Evolutionary conservation across 1,140 invertebrate species (phyloP), one percentile per base, ranked within the genome.

Genomic region (Mya arenaria): DNA sequence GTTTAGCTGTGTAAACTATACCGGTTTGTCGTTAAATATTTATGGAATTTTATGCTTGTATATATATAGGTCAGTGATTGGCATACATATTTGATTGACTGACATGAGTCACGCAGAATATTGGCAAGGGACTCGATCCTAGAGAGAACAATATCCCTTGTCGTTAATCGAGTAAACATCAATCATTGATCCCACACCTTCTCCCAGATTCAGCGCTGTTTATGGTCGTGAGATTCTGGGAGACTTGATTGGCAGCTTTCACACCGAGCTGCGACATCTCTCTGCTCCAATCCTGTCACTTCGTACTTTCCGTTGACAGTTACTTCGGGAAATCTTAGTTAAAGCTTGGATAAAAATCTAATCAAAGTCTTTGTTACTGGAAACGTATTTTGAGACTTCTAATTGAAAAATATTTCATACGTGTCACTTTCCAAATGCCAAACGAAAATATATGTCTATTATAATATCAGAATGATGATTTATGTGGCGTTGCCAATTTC

Each of bases 131-230:
- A n/a, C n/a, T 32, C 15, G 37, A 32, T 69, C 52, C 65, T 23
- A 13, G 25, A 2, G 68, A 25, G 68, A 71, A 55, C 44, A 30
- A 44, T 23, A 23, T 52, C 23, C 62, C 25, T n/a, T 65, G 10
- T 19, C 19, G 4, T 17, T 17, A 65, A 65, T 5, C 17, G 62
- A 71, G 68, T 55, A 23, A 32, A 55, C 58, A 58, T 72, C 44
- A 58, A 36, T 58, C 69, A 72, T 72, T 72, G 69, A 72, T 72
- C 58, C 58, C 58, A 72, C 69, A 72, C 69, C 69, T 72, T 17
- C 3, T 28, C 39, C 3, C 17, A 25, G 23, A 8, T 72, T 8
- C 41, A 56, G 5, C 28, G 3, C 32, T 55, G 44, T 72, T 72
- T 72, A 72, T 72, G 44, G 69, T 55, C 56, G 25, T 72, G 69